Conservation (phyloP, 2,888 invertebrate species). For the Drosophila niveifrons region DNA sequence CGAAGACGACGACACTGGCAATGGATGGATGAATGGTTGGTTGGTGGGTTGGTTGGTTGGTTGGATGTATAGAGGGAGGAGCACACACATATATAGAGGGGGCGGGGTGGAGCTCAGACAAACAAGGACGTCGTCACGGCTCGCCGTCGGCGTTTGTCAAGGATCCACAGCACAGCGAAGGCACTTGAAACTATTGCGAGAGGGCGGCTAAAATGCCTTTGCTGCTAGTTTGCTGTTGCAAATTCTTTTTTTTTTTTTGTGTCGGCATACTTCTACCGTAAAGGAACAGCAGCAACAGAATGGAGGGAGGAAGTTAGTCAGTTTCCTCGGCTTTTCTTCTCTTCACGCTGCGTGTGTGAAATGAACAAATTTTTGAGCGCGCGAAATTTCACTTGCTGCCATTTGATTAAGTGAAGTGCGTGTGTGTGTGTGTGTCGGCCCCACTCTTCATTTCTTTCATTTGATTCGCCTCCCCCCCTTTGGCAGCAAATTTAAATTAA, state of each 20-base stretch:
- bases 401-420: slow-evolving; percentile 66
- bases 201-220: slow-evolving; percentile 50
- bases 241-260: slow-evolving; percentile 53
- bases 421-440: slow-evolving; percentile 17
- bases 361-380: slow-evolving; percentile 61
- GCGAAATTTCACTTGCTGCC: slow-evolving; percentile 56
- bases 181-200: slow-evolving; percentile 63
- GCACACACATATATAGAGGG: slow-evolving; percentile 22
- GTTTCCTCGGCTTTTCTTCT: not conserved
- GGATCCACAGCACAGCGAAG: slow-evolving; percentile 38
- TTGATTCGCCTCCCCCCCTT: not conserved
- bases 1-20: slow-evolving; percentile 23
- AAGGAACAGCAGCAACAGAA: slow-evolving; percentile 5
- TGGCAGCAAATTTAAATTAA: slow-evolving; percentile 37
- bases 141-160: slow-evolving; percentile 41
- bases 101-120: slow-evolving; percentile 23
- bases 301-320: slow-evolving; percentile 9
- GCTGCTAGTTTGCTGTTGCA: slow-evolving; percentile 56
- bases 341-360: slow-evolving; percentile 37
- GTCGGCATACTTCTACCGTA: slow-evolving; percentile 25
- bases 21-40: slow-evolving; percentile 13
- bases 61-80: slow-evolving; percentile 1
- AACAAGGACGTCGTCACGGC: slow-evolving; percentile 55
- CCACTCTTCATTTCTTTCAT: not conserved
- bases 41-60: slow-evolving; percentile 3